Conservation (phyloP, 2,888 invertebrate genomes). For the Drosophila merina region DNA sequence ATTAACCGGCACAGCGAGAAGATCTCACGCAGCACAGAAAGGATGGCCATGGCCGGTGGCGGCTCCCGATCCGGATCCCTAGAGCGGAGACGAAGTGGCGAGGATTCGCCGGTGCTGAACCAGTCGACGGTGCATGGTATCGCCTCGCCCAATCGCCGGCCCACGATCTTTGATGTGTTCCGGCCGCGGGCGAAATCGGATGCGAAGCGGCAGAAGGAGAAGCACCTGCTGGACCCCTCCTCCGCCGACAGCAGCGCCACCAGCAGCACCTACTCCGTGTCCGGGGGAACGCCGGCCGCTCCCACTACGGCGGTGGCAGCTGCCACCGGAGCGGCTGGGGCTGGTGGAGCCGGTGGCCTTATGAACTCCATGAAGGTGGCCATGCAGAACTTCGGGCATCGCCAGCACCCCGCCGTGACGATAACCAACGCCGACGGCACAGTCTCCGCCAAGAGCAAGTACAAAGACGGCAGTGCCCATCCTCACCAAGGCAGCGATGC, state of each 20-base stretch:
- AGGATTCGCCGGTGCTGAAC: conserved; percentile 84
- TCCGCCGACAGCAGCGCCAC: conserved; percentile 81
- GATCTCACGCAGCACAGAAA: conserved; percentile 84
- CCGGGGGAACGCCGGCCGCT: conserved; percentile 62
- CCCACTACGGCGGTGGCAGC: conserved; percentile 28
- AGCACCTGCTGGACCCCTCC: conserved; percentile 77
- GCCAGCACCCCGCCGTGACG: conserved; percentile 81
- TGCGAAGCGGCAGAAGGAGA: conserved; percentile 85
- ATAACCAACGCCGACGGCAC: conserved; percentile 80
- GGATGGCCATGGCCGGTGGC: conserved; percentile 74
- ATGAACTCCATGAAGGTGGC: conserved; percentile 94
- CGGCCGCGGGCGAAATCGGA: conserved; percentile 91
- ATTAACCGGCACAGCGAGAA: conserved; percentile 83
- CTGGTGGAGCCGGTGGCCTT: conserved; percentile 84
- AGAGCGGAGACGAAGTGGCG: conserved; percentile 83
- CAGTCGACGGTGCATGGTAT: conserved; percentile 85
- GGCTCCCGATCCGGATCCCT: conserved; percentile 83
- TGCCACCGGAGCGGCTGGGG: conserved; percentile 58
- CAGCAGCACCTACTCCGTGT: conserved; percentile 77
- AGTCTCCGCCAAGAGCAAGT: conserved; percentile 83
- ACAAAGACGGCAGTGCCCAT: conserved; percentile 89
- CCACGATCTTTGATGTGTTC: conserved; percentile 92
- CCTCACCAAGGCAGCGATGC: conserved; percentile 87
- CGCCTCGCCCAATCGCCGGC: conserved; percentile 88
- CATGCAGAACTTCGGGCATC: conserved; percentile 86